phyloP scores from a whole-genome alignment of 1,140 invertebrate genomes.

The Ganaspis sp. region DNA sequence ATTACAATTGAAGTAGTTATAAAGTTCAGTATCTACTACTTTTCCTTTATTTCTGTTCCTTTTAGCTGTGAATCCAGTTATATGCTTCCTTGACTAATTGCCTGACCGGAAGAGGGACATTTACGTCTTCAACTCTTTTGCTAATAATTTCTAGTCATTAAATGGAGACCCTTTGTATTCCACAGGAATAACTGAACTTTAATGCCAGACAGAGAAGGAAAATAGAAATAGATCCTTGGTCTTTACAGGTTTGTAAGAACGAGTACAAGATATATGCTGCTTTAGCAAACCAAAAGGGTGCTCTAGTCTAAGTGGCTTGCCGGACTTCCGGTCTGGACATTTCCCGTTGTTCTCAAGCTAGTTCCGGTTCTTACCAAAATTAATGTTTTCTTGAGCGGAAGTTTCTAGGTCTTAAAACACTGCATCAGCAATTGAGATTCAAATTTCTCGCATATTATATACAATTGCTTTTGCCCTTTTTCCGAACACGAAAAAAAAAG shows the following conservation, averaged over 20 bases:
- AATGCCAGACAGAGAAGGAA: background rate
- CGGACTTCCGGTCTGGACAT: slow-evolving; percentile 59
- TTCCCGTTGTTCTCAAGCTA: slow-evolving; percentile 48
- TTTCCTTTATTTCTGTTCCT: background rate
- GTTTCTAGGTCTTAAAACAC: slow-evolving; percentile 36
- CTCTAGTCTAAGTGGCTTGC: slow-evolving; percentile 53
- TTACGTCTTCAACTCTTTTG: slow-evolving; percentile 10
- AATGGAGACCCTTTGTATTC: no score
- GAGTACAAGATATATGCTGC: slow-evolving; percentile 52
- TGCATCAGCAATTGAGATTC: slow-evolving; percentile 21
- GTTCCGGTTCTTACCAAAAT: slow-evolving; percentile 52
- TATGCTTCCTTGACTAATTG: background rate
- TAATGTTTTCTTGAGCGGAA: slow-evolving; percentile 56
- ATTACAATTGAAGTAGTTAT: no score
- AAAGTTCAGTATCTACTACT: background rate
- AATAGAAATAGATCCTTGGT: background rate
- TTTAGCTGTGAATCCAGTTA: background rate
- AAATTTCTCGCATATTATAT: background rate
- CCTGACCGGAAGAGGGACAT: background rate
- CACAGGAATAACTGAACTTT: no score
- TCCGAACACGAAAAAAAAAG: no score
- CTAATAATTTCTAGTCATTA: background rate
- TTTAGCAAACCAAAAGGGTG: slow-evolving; percentile 52
- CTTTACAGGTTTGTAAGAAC: slow-evolving; percentile 40
- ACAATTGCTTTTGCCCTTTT: background rate